Evolutionary conservation across 2,797 vertebrate species (phyloP).

Genomic region (Loriculus beryllinus): DNA sequence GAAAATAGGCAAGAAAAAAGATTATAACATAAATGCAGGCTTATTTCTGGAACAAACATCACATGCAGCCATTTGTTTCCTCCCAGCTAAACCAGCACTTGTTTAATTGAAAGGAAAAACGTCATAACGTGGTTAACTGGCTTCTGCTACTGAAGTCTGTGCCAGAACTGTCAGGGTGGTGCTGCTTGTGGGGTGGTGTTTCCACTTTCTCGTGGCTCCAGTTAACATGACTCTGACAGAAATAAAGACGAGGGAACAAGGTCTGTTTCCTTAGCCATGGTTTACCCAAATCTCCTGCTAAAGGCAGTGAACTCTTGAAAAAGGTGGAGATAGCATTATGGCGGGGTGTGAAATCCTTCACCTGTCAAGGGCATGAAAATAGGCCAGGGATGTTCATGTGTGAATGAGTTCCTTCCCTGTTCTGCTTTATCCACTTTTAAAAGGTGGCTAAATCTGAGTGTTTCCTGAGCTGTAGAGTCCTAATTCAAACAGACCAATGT

Average conservation of each 20-base stretch:
- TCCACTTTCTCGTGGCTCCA: not conserved
- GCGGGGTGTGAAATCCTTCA: not conserved
- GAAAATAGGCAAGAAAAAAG: not conserved
- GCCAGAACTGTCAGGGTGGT: conserved; percentile 9
- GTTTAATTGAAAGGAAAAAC: conserved; percentile 7
- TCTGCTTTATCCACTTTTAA: not conserved
- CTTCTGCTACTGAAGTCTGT: not conserved
- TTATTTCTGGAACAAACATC: not conserved
- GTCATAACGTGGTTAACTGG: not conserved
- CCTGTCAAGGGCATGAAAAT: not conserved
- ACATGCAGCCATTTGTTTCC: not conserved
- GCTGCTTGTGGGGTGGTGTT: not conserved
- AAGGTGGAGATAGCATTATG: not conserved
- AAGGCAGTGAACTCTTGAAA: not conserved
- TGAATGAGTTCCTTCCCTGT: not conserved
- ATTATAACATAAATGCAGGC: not conserved
- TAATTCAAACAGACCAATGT: not conserved
- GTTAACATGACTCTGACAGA: not conserved
- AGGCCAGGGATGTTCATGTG: not conserved
- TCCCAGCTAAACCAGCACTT: not conserved
- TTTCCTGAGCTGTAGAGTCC: not conserved
- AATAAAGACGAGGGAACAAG: not conserved
- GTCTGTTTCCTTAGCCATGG: accelerated
- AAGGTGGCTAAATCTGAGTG: not conserved
- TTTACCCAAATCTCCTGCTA: not conserved